Percentiles rank a stretch among this genome's conserved stretches.
phyloP scores from a whole-genome alignment of 1,140 invertebrate genomes.

The Bombyx mori region DNA sequence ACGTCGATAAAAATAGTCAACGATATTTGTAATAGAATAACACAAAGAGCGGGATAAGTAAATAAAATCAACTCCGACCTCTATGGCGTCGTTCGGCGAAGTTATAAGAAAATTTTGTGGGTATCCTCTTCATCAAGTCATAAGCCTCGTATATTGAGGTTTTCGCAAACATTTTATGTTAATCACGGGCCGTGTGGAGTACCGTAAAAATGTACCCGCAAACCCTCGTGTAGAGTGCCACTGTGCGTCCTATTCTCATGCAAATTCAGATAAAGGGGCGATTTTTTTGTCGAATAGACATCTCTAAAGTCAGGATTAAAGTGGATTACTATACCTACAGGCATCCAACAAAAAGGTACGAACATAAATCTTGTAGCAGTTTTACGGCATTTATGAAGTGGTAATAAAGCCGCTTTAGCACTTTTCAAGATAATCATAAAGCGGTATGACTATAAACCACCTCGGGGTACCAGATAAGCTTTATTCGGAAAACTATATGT shows the following conservation, averaged over 20 bases:
- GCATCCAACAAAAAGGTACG: constrained; percentile 11
- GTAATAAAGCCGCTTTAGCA: constrained; percentile 17
- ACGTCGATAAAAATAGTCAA: too few relatives aligned
- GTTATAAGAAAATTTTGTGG: constrained; percentile 5
- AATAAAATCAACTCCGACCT: too few relatives aligned
- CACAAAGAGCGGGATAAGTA: too few relatives aligned
- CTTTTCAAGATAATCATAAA: constrained; percentile 22
- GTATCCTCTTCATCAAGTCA: constrained; percentile 18
- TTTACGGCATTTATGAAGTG: constrained; percentile 21
- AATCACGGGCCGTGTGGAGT: constrained; percentile 21
- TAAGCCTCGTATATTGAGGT: constrained; percentile 19
- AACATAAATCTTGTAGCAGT: constrained; percentile 15
- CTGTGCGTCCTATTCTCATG: constrained; percentile 29
- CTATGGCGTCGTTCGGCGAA: not conserved
- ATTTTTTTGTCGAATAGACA: constrained; percentile 32
- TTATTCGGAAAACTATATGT: not conserved
- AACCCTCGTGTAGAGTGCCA: constrained; percentile 18
- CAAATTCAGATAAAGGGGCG: constrained; percentile 25
- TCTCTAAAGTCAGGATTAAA: constrained; percentile 23
- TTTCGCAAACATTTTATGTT: constrained; percentile 35
- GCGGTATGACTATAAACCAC: constrained; percentile 15
- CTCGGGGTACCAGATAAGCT: constrained; percentile 2
- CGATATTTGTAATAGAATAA: too few relatives aligned
- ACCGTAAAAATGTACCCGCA: constrained; percentile 19
- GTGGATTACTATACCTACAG: constrained; percentile 16